Evolutionary conservation across 2,797 vertebrate species (phyloP).

Genomic region (Nyctalus aviator): DNA sequence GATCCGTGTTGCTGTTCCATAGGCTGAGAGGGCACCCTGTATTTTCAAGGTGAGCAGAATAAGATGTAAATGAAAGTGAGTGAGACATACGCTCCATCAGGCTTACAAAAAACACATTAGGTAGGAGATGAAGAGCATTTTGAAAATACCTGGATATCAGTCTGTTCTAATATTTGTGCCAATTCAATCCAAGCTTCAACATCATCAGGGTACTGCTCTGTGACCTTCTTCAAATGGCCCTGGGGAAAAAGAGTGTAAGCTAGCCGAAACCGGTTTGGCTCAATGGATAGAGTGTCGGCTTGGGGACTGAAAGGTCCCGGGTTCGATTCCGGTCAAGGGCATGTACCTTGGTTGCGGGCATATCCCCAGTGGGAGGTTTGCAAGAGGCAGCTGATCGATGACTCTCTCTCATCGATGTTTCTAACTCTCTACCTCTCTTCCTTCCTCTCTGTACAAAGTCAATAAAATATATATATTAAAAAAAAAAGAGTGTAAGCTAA

Average conservation of each 20-base stretch:
- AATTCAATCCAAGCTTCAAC: constrained; percentile 99
- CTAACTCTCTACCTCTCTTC: too few relatives aligned
- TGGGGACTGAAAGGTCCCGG: too few relatives aligned
- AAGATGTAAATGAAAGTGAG: background rate
- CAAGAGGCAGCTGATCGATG: too few relatives aligned
- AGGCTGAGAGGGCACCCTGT: constrained; percentile 96
- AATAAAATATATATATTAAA: too few relatives aligned
- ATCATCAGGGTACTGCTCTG: constrained; percentile 98
- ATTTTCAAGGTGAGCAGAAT: constrained; percentile 45
- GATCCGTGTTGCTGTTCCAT: constrained; percentile 98
- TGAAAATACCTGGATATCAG: constrained; percentile 94
- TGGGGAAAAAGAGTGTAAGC: constrained; percentile 69
- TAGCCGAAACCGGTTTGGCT: too few relatives aligned
- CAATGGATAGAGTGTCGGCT: too few relatives aligned
- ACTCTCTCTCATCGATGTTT: too few relatives aligned
- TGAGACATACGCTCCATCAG: background rate
- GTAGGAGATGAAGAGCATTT: background rate
- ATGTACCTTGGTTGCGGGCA: too few relatives aligned
- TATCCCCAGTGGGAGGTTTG: too few relatives aligned
- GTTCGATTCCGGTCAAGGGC: too few relatives aligned
- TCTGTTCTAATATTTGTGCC: constrained; percentile 98
- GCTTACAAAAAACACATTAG: background rate
- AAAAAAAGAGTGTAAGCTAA: too few relatives aligned
- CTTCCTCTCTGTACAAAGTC: too few relatives aligned
- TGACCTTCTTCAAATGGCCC: constrained; percentile 99